These are phyloP conservation scores for Paradoxurus hermaphroditus DNA, from an alignment of 2,113 vertebrate genomes.

Conservation along the genomic window DNA sequence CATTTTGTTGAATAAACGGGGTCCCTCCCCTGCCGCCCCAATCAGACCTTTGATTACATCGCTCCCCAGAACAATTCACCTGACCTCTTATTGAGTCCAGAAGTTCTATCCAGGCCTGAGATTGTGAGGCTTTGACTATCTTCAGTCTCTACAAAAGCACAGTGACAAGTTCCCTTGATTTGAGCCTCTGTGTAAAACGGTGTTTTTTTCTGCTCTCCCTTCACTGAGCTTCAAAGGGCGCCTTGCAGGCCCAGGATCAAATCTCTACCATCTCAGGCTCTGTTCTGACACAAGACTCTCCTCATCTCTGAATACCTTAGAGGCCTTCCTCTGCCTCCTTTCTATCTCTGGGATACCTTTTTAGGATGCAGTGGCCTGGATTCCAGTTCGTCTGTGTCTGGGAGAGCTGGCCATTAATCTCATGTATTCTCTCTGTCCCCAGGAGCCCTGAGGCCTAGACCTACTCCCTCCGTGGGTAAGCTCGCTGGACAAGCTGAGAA, in stretches of 20 bases:
- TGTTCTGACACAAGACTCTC: neutral
- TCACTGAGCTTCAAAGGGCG: neutral
- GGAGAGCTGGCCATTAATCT: neutral
- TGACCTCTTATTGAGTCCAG: neutral
- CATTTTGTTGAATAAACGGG: neutral
- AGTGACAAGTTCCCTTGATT: neutral
- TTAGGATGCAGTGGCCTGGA: neutral
- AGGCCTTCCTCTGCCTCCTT: neutral
- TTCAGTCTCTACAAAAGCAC: neutral
- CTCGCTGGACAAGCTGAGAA: neutral
- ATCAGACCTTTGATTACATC: neutral
- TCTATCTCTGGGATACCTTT: neutral
- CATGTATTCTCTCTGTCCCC: neutral
- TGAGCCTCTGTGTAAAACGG: neutral
- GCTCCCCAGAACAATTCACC: neutral
- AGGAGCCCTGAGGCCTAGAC: neutral
- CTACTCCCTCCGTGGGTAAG: neutral
- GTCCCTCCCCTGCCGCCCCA: neutral
- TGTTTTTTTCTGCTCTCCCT: neutral
- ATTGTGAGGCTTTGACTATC: neutral
- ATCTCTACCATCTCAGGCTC: neutral
- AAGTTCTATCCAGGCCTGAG: neutral
- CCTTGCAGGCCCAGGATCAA: neutral
- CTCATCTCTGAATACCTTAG: neutral
- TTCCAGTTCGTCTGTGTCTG: neutral